These are phyloP conservation scores for Trachymyrmex cornetzi DNA, from an alignment of 1,140 invertebrate genomes.

Conservation along the genomic window DNA sequence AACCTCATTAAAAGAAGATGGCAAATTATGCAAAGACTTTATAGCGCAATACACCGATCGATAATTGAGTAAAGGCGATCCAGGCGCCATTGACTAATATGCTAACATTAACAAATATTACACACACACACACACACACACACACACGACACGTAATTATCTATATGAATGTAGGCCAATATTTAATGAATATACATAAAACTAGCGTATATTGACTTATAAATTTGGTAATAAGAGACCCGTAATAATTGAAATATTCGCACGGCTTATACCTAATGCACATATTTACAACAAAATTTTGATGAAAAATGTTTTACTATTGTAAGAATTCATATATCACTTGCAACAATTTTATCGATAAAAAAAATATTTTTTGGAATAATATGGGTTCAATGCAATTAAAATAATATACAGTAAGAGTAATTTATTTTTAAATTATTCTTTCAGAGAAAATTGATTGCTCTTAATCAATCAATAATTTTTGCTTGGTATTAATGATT, in stretches of 20 bases:
- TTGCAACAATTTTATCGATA: neutral
- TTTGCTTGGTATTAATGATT: neutral
- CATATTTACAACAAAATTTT: neutral
- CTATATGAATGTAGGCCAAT: too few relatives aligned
- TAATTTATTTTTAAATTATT: neutral
- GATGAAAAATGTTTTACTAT: neutral
- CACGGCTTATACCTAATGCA: neutral
- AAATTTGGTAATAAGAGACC: neutral
- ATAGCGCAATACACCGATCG: conserved; percentile 2
- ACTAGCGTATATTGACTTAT: neutral
- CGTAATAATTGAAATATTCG: neutral
- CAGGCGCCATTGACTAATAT: too few relatives aligned
- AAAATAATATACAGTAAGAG: neutral
- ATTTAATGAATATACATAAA: too few relatives aligned
- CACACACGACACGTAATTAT: too few relatives aligned
- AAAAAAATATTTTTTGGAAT: neutral
- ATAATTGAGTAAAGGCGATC: conserved; percentile 2
- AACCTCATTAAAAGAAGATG: conserved; percentile 35
- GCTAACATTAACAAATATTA: too few relatives aligned
- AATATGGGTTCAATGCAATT: neutral
- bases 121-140: too few relatives aligned
- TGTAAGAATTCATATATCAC: neutral
- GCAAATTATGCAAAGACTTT: conserved; percentile 39
- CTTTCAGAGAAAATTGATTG: neutral
- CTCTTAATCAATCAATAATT: neutral